Base-by-base conservation (phyloP, 2,888 invertebrate species). In the Tribolium freemani region DNA sequence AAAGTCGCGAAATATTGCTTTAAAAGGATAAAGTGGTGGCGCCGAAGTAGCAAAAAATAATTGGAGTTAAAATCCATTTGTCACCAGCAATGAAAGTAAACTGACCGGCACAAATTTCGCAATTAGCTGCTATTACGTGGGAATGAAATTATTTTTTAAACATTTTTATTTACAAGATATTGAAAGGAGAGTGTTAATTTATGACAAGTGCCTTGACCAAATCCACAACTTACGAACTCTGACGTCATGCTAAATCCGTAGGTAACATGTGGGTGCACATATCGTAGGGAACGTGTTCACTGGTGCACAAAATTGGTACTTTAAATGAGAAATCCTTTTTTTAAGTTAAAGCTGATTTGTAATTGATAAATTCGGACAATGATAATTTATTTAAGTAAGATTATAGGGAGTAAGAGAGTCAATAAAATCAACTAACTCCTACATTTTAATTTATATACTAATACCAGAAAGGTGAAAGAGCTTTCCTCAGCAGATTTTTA, bases 111-210 rank as follows among this genome's bases (percentile, higher is more conserved):
- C 38, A n/a, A 38, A 38, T 38, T 38, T 38, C 38, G 38, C n/a
- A 8, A 38, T 38, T n/a, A 6, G 8, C 8, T 38, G 38, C 8
- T 8, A 38, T 38, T 38, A 38, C n/a, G 38, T 38, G 38, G 38
- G 38, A 38, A 6, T 38, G 8, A 38, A 8, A 31, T 16, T 16
- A 38, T 38, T 51, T 51, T 51, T 48, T 6, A 48, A 11, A 8
- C 10, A n/a, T 20, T 51, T 51, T 50, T 16, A 50, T 50, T 20
- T 50, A 50, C 8, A 2, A 10, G 2, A 50, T 50, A 16, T 10
- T 50, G 50, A 20, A 50, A 38, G 38, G 38, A 38, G n/a, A 38
- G 38, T 50, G 13, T 50, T 50, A 50, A 50, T 51, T 51, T 38
- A 38, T 38, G 8, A 38, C 38, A 8, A n/a, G 38, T 38, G n/a